A percentile compares a stretch with the other conserved stretches of the same genome.
Conservation (phyloP, 2,888 invertebrate species). For the Panopea generosa region DNA sequence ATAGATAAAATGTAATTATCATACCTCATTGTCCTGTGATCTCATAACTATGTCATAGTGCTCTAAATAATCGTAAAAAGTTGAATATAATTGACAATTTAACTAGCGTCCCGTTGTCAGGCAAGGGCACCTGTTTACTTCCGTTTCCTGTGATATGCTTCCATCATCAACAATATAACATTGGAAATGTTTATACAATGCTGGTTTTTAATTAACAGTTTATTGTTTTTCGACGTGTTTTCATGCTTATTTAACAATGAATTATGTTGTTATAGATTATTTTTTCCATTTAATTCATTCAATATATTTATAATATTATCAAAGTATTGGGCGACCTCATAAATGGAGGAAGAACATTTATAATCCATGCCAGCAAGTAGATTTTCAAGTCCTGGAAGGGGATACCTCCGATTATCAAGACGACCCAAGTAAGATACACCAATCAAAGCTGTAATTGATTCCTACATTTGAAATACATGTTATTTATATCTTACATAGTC, state of each 20-base stretch:
- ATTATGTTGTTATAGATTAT: background rate
- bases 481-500: background rate
- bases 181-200: background rate
- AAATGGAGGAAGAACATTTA: slow-evolving; percentile 56
- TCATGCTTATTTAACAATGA: background rate
- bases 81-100: slow-evolving; percentile 11
- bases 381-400: slow-evolving; percentile 56
- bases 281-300: background rate
- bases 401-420: slow-evolving; percentile 55
- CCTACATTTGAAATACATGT: background rate
- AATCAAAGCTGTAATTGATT: background rate
- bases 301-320: slow-evolving; percentile 19
- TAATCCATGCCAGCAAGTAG: slow-evolving; percentile 56
- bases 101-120: slow-evolving; percentile 70
- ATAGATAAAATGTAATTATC: too few species aligned
- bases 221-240: background rate
- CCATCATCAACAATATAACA: slow-evolving; percentile 27
- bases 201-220: background rate
- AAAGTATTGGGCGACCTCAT: slow-evolving; percentile 32
- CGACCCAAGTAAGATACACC: slow-evolving; percentile 35
- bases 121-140: slow-evolving; percentile 64
- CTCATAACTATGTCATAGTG: slow-evolving; percentile 61
- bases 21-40: slow-evolving; percentile 63
- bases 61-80: slow-evolving; percentile 4
- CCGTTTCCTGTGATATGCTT: slow-evolving; percentile 50